Conservation (phyloP, 2,797 vertebrate species). For the Zenarchopterus dispar region DNA sequence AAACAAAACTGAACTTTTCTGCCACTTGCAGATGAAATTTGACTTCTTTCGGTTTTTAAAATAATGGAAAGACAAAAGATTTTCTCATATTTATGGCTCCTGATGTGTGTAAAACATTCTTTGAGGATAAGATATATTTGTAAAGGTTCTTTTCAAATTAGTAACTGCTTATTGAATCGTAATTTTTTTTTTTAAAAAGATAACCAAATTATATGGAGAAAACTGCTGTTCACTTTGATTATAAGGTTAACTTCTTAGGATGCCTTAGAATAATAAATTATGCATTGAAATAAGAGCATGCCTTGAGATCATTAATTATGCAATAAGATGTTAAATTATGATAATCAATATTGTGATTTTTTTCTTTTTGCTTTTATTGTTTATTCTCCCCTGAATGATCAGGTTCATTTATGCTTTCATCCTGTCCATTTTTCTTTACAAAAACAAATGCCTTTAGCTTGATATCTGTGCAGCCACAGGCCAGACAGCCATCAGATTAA, state of each 20-base stretch:
- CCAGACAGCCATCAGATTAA: slow-evolving; percentile 9
- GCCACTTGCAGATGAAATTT: neutral
- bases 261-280: neutral
- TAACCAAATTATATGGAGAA: neutral
- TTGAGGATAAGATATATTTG: neutral
- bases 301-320: too few species aligned
- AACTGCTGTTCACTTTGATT: neutral
- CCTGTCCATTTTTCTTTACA: neutral
- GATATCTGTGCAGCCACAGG: neutral
- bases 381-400: neutral
- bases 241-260: neutral
- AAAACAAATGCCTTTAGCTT: neutral
- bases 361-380: too few species aligned
- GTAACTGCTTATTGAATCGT: neutral
- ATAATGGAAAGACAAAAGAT: too few species aligned
- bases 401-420: neutral
- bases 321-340: too few species aligned
- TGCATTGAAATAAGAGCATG: neutral
- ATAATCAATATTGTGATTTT: too few species aligned
- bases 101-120: neutral
- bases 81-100: too few species aligned
- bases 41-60: too few species aligned
- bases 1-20: neutral
- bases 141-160: neutral
- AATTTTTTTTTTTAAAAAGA: neutral